A percentile compares a stretch with the other conserved stretches of the same genome.
phyloP scores from a whole-genome alignment of 2,888 invertebrate species.

The Epirrita christyi region DNA sequence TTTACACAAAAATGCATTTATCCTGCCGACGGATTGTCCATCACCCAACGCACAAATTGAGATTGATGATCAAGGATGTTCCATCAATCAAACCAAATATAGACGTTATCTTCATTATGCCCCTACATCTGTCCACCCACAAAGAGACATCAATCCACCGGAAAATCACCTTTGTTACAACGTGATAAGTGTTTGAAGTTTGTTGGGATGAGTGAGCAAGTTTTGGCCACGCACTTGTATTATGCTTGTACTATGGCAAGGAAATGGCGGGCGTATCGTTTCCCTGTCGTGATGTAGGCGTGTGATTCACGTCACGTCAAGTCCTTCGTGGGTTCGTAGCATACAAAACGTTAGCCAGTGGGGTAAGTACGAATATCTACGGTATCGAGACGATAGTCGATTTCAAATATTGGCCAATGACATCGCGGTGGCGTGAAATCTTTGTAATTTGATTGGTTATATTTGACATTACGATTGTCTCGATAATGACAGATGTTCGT shows the following conservation, averaged over 20 bases:
- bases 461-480: no score
- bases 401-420: no score
- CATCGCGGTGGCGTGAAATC: no score
- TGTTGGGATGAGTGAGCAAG: background rate
- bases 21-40: slow-evolving; percentile 25
- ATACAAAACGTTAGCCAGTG: no score
- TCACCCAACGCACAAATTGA: slow-evolving; percentile 31
- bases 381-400: no score
- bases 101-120: slow-evolving; percentile 37
- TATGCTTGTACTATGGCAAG: no score
- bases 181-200: slow-evolving; percentile 8
- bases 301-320: background rate
- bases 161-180: slow-evolving; percentile 9
- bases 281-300: background rate
- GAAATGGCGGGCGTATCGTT: background rate
- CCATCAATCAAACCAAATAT: slow-evolving; percentile 39
- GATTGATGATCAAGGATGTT: slow-evolving; percentile 33
- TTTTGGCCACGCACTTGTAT: background rate
- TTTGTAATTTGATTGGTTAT: no score
- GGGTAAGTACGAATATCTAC: no score
- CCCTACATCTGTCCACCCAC: slow-evolving; percentile 26
- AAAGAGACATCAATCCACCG: slow-evolving; percentile 5
- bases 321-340: no score
- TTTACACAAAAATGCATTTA: slow-evolving; percentile 19
- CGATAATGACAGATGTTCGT: no score